These are phyloP conservation scores for Lota lota DNA, from an alignment of 2,113 vertebrate genomes.

Conservation along the genomic window DNA sequence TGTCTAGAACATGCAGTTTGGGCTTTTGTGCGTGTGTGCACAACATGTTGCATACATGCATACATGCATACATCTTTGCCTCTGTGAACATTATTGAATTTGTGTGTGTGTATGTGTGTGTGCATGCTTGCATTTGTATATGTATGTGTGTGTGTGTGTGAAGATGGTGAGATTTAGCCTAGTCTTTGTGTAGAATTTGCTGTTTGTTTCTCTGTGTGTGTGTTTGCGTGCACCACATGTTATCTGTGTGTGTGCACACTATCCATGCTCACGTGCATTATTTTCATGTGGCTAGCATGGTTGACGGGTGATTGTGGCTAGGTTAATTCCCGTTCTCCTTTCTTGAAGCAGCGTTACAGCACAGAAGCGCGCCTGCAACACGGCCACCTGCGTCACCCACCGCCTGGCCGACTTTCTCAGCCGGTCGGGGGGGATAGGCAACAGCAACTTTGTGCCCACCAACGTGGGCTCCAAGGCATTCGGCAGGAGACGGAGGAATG, in stretches of 20 bases:
- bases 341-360: constrained; percentile 79
- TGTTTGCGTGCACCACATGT: not conserved
- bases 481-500: constrained; percentile 84
- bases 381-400: constrained; percentile 93
- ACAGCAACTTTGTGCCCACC: constrained; percentile 86
- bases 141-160: no score
- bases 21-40: no score
- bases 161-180: no score
- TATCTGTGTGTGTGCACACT: not conserved
- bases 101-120: no score
- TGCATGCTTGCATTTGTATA: no score
- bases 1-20: no score
- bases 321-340: constrained; percentile 16
- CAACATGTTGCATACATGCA: no score
- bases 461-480: constrained; percentile 88
- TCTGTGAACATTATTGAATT: no score
- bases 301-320: no score
- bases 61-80: no score
- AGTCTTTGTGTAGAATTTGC: no score
- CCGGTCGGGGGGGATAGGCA: constrained; percentile 86
- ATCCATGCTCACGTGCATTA: not conserved
- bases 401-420: constrained; percentile 91
- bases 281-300: not conserved
- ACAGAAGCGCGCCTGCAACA: constrained; percentile 92
- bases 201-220: not conserved